Base-by-base conservation (phyloP, 92 coral and sea anemone species). In the Palythoa grandiflora region DNA sequence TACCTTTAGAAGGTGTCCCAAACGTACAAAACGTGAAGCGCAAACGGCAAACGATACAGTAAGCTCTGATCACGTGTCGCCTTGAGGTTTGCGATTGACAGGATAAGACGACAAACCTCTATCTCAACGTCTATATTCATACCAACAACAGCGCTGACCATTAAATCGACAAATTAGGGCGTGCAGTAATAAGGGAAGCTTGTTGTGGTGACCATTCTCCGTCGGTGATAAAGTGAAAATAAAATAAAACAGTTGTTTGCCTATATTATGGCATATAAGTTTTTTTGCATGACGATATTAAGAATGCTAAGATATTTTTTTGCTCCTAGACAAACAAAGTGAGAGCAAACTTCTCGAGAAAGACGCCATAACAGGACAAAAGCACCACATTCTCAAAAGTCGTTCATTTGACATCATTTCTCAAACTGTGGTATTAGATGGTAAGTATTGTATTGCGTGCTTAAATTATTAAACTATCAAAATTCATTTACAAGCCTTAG, bases 311-410 rank as follows among this genome's bases (percentile, higher is more conserved):
- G 38, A 44, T n/a, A 11, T 4, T 40, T 72, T 52, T 20, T 19
- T 51, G 5, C 65, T 13, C 61, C 40, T 53, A 94, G 98, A 93
- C 65, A 90, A 94, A 85, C 86, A 88, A 10, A 86, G 91, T 72
- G 92, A 83, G 28, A 91, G 89, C 79, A 66, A 68, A 60, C 61
- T 89, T 38, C 91, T 97, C 51, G 89, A 61, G 60, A 92, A 38
- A 14, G 91, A 87, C 28, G 89, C 92, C 17, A 47, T 90, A 47
- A 84, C 85, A 59, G 98, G 94, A 3, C 78, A 95, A 47, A 91
- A 92, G 80, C 99, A 97, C 87, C 96, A 97, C 75, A 89, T 95
- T 60, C 93, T 97, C 9, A 92, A 87, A 90, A 92, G 98, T 88
- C 85, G 87, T 57, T 81, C 94, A 40, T 92, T 92, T 66, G 98